phyloP scores from a whole-genome alignment of 2,888 invertebrate genomes.

The Fragum fragum region DNA sequence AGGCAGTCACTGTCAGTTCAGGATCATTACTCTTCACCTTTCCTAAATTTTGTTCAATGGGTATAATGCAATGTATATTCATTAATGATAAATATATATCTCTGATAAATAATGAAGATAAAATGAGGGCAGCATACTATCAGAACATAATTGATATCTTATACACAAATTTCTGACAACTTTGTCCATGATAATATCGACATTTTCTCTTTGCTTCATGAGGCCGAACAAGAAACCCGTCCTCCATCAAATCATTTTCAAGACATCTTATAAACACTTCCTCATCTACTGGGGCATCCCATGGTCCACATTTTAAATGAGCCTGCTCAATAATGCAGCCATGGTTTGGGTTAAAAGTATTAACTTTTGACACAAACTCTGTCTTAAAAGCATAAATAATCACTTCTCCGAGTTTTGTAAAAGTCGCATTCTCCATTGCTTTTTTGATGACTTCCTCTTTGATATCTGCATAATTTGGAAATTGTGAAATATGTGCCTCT shows the following conservation, averaged over 20 bases:
- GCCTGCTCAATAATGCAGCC: constrained; percentile 83
- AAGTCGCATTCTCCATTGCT: constrained; percentile 82
- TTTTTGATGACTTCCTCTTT: constrained; percentile 79
- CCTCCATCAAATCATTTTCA: constrained; percentile 81
- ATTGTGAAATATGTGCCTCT: constrained; percentile 82
- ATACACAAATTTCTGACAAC: constrained; percentile 83
- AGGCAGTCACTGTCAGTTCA: no score
- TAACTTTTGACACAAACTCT: constrained; percentile 79
- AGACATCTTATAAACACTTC: constrained; percentile 82
- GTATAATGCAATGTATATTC: no score
- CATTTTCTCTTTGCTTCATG: constrained; percentile 83
- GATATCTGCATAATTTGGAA: constrained; percentile 81
- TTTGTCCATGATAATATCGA: constrained; percentile 84
- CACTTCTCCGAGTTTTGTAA: constrained; percentile 81
- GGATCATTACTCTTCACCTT: no score
- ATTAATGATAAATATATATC: no score
- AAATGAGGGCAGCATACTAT: no score
- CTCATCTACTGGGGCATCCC: constrained; percentile 82
- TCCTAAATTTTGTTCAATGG: no score
- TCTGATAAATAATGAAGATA: no score
- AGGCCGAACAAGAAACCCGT: constrained; percentile 80
- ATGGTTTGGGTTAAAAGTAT: constrained; percentile 82
- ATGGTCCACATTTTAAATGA: constrained; percentile 82
- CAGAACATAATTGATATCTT: constrained; percentile 41
- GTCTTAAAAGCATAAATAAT: constrained; percentile 80